Evolutionary conservation across 2,888 invertebrate species (phyloP).

Genomic region (Platypus cylindrus): DNA sequence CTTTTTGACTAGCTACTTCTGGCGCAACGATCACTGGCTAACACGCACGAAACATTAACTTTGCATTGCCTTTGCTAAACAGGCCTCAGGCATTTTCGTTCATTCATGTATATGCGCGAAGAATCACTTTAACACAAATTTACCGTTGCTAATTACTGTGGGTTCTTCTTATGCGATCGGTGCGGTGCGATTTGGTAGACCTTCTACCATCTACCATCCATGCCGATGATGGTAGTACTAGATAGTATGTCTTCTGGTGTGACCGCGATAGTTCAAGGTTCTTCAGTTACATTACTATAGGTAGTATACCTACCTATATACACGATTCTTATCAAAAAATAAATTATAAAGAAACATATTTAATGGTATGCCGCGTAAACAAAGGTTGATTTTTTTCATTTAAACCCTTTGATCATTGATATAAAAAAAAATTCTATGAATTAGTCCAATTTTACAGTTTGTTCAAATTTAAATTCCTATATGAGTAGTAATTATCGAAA

Average conservation of each 20-base stretch:
- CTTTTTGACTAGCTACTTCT: conserved; percentile 13
- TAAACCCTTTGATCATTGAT: too few relatives aligned
- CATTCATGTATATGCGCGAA: conserved; percentile 33
- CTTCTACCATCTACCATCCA: too few relatives aligned
- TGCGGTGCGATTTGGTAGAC: conserved; percentile 14
- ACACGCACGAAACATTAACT: conserved; percentile 21
- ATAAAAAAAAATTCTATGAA: too few relatives aligned
- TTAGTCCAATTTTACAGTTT: too few relatives aligned
- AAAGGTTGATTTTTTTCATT: too few relatives aligned
- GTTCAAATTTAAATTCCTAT: too few relatives aligned
- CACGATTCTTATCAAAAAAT: too few relatives aligned
- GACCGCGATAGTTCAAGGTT: conserved; percentile 16
- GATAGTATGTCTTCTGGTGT: conserved; percentile 17
- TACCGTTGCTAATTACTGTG: conserved; percentile 29
- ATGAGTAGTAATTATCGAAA: too few relatives aligned
- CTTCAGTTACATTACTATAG: conserved; percentile 14
- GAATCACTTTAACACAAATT: conserved; percentile 31
- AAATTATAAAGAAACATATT: too few relatives aligned
- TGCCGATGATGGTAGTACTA: too few relatives aligned
- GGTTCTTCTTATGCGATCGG: conserved; percentile 14
- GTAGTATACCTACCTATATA: conserved; percentile 11
- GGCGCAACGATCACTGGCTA: conserved; percentile 26
- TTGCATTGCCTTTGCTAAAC: conserved; percentile 18
- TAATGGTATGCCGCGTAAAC: too few relatives aligned
- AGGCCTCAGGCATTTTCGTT: conserved; percentile 20